Evolutionary conservation across 2,113 vertebrate genomes (phyloP).

Genomic region (Sinocyclocheilus anophthalmus): DNA sequence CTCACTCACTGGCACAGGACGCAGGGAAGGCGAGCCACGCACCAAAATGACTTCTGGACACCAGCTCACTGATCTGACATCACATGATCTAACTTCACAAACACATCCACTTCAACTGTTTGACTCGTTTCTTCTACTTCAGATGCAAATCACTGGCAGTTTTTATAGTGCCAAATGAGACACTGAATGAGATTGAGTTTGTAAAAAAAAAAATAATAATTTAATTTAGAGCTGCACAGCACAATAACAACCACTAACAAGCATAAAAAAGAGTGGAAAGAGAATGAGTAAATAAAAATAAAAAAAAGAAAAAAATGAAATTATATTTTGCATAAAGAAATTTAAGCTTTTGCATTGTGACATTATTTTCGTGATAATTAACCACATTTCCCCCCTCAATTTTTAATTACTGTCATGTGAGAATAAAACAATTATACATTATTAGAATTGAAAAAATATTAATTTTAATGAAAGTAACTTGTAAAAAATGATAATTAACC

Average conservation of each 20-base stretch:
- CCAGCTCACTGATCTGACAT: background rate
- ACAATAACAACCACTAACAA: conserved; percentile 28
- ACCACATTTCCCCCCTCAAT: too few species aligned
- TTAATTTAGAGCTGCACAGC: background rate
- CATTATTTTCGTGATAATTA: too few species aligned
- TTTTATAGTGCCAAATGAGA: background rate
- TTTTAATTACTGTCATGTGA: too few species aligned
- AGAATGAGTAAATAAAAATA: background rate
- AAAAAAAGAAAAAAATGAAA: too few species aligned
- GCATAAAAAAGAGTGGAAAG: conserved; percentile 56
- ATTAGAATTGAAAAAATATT: too few species aligned
- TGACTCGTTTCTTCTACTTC: conserved; percentile 28
- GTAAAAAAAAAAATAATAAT: too few species aligned
- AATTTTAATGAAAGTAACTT: too few species aligned
- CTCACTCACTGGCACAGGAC: conserved; percentile 2
- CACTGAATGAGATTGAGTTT: background rate
- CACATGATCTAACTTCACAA: too few species aligned
- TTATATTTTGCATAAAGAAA: too few species aligned
- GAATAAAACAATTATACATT: too few species aligned
- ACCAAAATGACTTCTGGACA: background rate
- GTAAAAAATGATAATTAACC: too few species aligned
- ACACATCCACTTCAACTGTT: background rate
- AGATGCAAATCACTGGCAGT: background rate
- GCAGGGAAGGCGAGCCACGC: background rate
- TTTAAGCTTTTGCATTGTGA: too few species aligned